A percentile compares a stretch with the other conserved stretches of the same genome.
These are phyloP conservation scores for Itoplectis maculator DNA, from an alignment of 2,888 invertebrate genomes.

Conservation along the genomic window DNA sequence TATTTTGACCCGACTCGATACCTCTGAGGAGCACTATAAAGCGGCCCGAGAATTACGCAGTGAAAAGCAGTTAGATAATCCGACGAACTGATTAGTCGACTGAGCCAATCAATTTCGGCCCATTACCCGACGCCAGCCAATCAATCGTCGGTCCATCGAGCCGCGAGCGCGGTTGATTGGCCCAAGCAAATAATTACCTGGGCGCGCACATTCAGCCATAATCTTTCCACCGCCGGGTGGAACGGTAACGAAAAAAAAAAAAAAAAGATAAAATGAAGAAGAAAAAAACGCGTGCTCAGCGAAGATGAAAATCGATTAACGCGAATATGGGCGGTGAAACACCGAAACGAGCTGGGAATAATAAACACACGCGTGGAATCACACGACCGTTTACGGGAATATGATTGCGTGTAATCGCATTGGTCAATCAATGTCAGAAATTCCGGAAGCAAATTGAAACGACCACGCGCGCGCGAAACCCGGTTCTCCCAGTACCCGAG, in stretches of 20 bases:
- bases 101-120: neutral
- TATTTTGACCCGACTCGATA: neutral
- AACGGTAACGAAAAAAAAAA: neutral
- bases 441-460: constrained; percentile 63
- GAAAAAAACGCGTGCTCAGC: neutral
- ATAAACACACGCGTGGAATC: constrained; percentile 26
- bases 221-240: neutral
- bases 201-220: neutral
- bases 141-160: neutral
- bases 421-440: constrained; percentile 67
- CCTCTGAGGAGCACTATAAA: neutral
- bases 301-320: constrained; percentile 28
- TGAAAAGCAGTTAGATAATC: neutral
- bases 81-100: neutral
- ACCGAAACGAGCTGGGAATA: constrained; percentile 4
- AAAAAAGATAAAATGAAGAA: neutral
- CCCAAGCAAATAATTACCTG: neutral
- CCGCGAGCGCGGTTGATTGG: neutral
- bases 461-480: constrained; percentile 3
- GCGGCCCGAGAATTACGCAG: neutral
- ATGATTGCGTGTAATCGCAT: constrained; percentile 64
- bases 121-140: constrained; percentile 4
- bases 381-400: constrained; percentile 55
- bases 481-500: constrained; percentile 49
- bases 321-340: constrained; percentile 6